Evolutionary conservation across 1,140 invertebrate genomes (phyloP), one percentile per base, ranked within the genome.

Genomic region (Harlomillsia oculata): DNA sequence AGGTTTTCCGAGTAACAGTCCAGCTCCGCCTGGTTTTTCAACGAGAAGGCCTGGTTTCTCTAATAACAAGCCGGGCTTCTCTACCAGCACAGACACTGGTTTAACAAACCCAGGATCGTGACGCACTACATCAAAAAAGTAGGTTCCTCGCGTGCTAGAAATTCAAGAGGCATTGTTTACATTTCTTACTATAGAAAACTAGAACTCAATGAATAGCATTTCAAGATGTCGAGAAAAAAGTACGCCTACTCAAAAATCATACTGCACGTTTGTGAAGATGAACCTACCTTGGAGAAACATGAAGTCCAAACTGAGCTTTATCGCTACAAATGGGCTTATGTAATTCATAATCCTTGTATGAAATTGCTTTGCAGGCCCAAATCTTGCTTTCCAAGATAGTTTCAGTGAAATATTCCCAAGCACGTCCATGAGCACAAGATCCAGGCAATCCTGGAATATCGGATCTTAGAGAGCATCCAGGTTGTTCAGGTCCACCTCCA

Each of bases 381-480:
- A 58, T 52, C 46, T 58, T 51, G 13, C 28, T 44, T 14, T 50
- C 56, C 34, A 71, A 70, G 16, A 80, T 71, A 18, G 74, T 73
- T 56, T 74, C 72, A 0, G 67, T 69, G 54, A 73, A 76, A 28
- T 67, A 66, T 29, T 69, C 61, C 30, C 65, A 66, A 0, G 69
- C 63, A 20, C 70, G 53, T 21, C 62, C 56, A 46, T 71, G 69
- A 34, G 64, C 60, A 53, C 69, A 71, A 1, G 44, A 58, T 8
- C 56, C 56, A 20, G 56, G 56, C 23, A 52, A 32, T 21, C 56
- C 56, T 26, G 56, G 48, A 46, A 58, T 58, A 52, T 58, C 56
- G 4, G 48, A 52, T 36, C 56, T 44, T n/a, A 48, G 41, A 14
- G 56, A 45, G n/a, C 56, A 58, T 0, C 56, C 56, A 13, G 56